These are phyloP conservation scores for Perdita meconis DNA, from an alignment of 2,888 invertebrate genomes.

Conservation along the genomic window DNA sequence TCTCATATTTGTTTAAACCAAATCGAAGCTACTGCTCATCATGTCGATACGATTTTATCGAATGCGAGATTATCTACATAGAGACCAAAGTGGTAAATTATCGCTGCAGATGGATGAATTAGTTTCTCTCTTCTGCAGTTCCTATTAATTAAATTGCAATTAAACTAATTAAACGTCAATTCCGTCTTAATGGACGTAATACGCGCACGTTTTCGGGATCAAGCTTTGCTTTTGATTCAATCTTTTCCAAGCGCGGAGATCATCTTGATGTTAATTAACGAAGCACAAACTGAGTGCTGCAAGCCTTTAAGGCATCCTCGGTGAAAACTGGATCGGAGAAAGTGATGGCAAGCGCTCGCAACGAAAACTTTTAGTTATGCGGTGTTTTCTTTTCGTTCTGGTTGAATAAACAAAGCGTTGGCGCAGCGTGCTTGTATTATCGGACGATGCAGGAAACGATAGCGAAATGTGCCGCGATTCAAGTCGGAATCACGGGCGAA, in stretches of 20 bases:
- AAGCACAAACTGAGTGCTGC: slow-evolving; percentile 61
- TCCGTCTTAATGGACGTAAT: too few species aligned
- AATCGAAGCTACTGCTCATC: too few species aligned
- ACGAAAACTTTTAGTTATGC: slow-evolving; percentile 7
- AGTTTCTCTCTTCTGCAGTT: too few species aligned
- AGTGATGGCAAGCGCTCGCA: not conserved
- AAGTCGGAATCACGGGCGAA: not conserved
- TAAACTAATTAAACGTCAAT: too few species aligned
- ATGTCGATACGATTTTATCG: too few species aligned
- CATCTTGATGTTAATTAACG: slow-evolving; percentile 64
- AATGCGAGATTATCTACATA: too few species aligned
- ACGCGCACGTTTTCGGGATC: slow-evolving; percentile 1
- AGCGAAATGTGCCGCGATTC: not conserved
- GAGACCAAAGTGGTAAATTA: too few species aligned
- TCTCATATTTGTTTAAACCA: too few species aligned
- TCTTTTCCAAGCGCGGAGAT: slow-evolving; percentile 34
- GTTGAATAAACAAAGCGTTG: too few species aligned
- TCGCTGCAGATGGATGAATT: too few species aligned
- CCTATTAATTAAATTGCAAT: too few species aligned
- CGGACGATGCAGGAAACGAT: not conserved
- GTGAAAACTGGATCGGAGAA: not conserved
- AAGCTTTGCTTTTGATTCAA: slow-evolving; percentile 13
- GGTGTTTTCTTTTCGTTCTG: not conserved
- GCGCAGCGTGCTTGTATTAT: too few species aligned
- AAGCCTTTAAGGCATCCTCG: slow-evolving; percentile 56